Percentiles rank a stretch among this genome's conserved stretches.
Evolutionary conservation across 2,888 invertebrate genomes (phyloP).

Genomic region (Cyrtodaria siliqua): DNA sequence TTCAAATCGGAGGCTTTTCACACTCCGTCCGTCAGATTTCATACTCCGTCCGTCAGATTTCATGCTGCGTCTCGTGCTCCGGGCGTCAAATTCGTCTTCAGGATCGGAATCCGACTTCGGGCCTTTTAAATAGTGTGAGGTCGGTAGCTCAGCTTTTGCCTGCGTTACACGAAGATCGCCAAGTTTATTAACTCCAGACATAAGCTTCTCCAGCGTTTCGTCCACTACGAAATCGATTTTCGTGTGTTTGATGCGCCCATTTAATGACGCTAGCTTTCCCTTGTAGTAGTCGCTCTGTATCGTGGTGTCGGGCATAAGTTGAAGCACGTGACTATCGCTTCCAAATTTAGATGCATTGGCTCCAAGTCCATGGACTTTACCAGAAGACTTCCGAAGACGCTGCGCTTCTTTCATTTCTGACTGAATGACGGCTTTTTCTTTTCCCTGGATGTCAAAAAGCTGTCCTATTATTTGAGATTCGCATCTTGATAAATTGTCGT

Average conservation of each 20-base stretch:
- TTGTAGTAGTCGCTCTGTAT: constrained; percentile 44
- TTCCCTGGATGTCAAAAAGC: constrained; percentile 43
- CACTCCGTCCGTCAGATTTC: constrained; percentile 9
- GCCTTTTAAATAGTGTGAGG: constrained; percentile 7
- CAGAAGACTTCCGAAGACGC: constrained; percentile 54
- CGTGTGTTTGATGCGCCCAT: constrained; percentile 47
- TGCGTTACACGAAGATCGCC: constrained; percentile 56
- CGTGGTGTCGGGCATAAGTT: constrained; percentile 50
- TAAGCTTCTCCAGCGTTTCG: constrained; percentile 42
- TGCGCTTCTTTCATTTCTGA: constrained; percentile 60
- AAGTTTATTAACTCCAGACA: constrained; percentile 49
- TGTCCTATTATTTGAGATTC: constrained; percentile 59
- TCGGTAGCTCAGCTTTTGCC: constrained; percentile 32
- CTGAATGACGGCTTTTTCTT: constrained; percentile 55
- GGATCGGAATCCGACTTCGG: constrained; percentile 43
- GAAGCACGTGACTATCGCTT: constrained; percentile 60
- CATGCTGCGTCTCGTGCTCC: constrained; percentile 18
- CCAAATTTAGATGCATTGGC: constrained; percentile 51
- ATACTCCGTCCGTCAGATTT: constrained; percentile 11
- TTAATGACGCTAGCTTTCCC: constrained; percentile 48
- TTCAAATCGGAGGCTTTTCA: constrained; percentile 1
- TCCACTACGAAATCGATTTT: constrained; percentile 60
- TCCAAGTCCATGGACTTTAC: constrained; percentile 50
- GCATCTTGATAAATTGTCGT: constrained; percentile 62
- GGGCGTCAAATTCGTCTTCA: constrained; percentile 51